A percentile compares a stretch with the other conserved stretches of the same genome.
Conservation (phyloP, 2,797 vertebrate genomes). For the Hippopotamyrus pictus region DNA sequence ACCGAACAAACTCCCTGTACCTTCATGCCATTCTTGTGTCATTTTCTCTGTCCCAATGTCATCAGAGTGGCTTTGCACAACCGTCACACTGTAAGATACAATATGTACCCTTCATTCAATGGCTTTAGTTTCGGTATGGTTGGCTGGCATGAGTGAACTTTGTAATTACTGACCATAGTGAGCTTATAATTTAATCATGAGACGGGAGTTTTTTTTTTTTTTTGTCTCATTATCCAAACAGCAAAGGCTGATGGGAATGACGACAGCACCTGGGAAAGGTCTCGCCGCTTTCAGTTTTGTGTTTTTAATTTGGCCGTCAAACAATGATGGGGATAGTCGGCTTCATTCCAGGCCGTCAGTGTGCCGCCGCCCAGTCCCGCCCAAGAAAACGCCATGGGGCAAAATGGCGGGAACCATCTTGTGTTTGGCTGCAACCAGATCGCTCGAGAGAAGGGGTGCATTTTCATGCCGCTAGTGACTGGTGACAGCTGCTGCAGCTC, state of each 20-base stretch:
- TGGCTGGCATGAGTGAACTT: neutral
- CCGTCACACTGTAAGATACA: neutral
- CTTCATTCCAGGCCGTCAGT: neutral
- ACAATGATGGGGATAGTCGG: neutral
- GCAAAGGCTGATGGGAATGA: neutral
- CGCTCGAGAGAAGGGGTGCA: constrained; percentile 15
- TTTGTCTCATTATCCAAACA: neutral
- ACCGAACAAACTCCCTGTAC: neutral
- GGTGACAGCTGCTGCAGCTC: constrained; percentile 30
- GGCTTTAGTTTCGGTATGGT: neutral
- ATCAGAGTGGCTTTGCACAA: neutral
- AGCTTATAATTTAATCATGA: neutral
- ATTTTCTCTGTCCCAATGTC: neutral
- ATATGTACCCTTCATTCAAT: neutral
- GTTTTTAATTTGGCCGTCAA: neutral
- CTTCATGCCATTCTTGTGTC: neutral
- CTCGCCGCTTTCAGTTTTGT: neutral
- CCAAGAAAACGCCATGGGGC: constrained; percentile 17
- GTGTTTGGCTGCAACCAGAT: constrained; percentile 35
- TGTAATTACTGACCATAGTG: neutral
- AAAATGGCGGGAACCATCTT: constrained; percentile 30
- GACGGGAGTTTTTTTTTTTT: neutral
- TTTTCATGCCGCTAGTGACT: constrained; percentile 32
- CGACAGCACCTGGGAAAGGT: neutral
- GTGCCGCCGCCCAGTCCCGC: neutral